Conservation (phyloP, 2,888 invertebrate genomes). For the Drosophila nigritarsus region DNA sequence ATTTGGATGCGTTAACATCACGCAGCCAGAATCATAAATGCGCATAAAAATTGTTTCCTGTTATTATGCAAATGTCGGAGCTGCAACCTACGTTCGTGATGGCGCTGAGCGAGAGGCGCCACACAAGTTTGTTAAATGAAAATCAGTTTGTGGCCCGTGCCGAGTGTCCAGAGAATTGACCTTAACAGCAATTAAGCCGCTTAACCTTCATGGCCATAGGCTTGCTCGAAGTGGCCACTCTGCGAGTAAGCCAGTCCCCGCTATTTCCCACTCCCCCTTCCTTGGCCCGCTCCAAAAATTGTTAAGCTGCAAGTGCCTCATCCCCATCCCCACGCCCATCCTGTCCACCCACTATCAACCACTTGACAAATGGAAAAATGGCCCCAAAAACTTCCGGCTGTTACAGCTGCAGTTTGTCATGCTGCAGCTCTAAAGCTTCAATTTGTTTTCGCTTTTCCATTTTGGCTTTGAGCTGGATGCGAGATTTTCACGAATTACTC, state of each 20-base stretch:
- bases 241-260: constrained; percentile 3
- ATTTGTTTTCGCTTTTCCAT: constrained; percentile 63
- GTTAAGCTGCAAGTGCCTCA: constrained; percentile 52
- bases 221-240: constrained; percentile 21
- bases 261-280: background rate
- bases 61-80: constrained; percentile 71
- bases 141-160: constrained; percentile 44
- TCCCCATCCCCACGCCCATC: background rate
- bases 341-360: constrained; percentile 24
- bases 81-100: constrained; percentile 20
- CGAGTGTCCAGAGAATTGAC: constrained; percentile 52
- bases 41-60: constrained; percentile 74
- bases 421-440: constrained; percentile 63
- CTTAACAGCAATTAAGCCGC: constrained; percentile 78
- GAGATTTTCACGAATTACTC: constrained; percentile 71
- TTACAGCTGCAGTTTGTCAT: constrained; percentile 76
- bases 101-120: constrained; percentile 11
- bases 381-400: constrained; percentile 67
- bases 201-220: constrained; percentile 48
- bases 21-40: constrained; percentile 62
- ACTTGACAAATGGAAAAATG: constrained; percentile 75
- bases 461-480: constrained; percentile 54
- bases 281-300: constrained; percentile 53
- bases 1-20: constrained; percentile 37
- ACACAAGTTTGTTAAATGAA: constrained; percentile 32